Evolutionary conservation across 2,888 invertebrate species (phyloP).

Genomic region (Liopterus haemorrhoidalis): DNA sequence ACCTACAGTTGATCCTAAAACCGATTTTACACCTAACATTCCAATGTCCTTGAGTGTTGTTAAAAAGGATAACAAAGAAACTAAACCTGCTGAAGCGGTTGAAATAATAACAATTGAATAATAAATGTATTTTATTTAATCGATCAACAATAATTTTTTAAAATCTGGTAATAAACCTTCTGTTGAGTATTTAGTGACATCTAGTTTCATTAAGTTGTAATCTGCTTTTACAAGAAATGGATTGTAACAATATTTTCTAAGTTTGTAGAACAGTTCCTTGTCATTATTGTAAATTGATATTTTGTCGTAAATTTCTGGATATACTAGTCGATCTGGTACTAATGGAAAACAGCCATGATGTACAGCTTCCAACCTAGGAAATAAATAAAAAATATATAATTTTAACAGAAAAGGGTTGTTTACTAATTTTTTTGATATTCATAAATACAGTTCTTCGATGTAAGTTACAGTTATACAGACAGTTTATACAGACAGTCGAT

Average conservation of each 20-base stretch:
- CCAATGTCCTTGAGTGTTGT: constrained; percentile 36
- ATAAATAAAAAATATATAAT: constrained; percentile 22
- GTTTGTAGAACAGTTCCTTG: constrained; percentile 49
- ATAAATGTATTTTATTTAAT: constrained; percentile 20
- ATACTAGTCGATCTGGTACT: constrained; percentile 61
- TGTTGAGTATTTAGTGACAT: constrained; percentile 45
- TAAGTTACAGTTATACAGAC: too few relatives aligned
- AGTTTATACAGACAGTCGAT: too few relatives aligned
- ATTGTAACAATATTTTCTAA: constrained; percentile 47
- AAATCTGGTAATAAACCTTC: constrained; percentile 44
- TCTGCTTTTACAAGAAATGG: constrained; percentile 37
- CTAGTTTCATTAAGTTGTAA: constrained; percentile 42
- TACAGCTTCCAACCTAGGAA: constrained; percentile 61
- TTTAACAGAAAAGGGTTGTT: constrained; percentile 14
- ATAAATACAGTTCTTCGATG: too few relatives aligned
- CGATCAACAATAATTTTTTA: constrained; percentile 41
- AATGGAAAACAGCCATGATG: constrained; percentile 64
- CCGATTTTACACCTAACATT: constrained; percentile 28
- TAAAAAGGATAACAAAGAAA: constrained; percentile 28
- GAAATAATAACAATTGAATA: constrained; percentile 27
- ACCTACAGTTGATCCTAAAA: constrained; percentile 12
- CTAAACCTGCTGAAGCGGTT: constrained; percentile 10
- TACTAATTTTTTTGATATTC: constrained; percentile 18
- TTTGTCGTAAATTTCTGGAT: constrained; percentile 65
- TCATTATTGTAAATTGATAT: constrained; percentile 57